Percentiles rank a stretch among this genome's conserved stretches.
These are phyloP conservation scores for Ormyrus pomaceus DNA, from an alignment of 2,888 invertebrate species.

Conservation along the genomic window DNA sequence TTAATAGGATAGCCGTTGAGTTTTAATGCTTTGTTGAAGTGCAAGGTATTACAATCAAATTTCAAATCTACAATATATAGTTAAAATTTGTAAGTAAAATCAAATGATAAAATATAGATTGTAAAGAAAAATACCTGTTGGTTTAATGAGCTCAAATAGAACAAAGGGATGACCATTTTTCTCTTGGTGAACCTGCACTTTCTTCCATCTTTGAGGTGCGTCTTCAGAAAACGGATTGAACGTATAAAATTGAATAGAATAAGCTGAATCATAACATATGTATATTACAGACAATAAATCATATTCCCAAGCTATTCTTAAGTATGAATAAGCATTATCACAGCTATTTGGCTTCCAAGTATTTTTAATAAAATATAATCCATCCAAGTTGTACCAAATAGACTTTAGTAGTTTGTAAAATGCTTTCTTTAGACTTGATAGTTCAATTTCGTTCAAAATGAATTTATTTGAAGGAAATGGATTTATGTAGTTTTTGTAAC, in stretches of 20 bases:
- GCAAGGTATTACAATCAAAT: not conserved
- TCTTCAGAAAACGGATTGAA: not conserved
- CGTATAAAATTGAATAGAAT: not conserved
- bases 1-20: not conserved
- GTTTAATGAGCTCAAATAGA: not conserved
- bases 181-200: not conserved
- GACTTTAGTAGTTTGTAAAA: not conserved
- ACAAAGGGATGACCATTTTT: constrained; percentile 2
- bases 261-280: not conserved
- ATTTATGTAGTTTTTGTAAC: not conserved
- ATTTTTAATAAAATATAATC: not conserved
- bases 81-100: not conserved
- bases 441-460: constrained; percentile 4
- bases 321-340: not conserved
- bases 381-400: not conserved
- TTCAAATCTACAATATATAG: not conserved
- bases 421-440: not conserved
- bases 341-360: not conserved
- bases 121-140: too few species aligned
- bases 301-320: not conserved
- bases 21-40: not conserved
- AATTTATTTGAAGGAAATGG: not conserved
- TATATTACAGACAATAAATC: not conserved
- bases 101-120: not conserved
- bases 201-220: not conserved